These are phyloP conservation scores for Drosophila meridiana DNA, from an alignment of 2,888 invertebrate species.

Conservation along the genomic window DNA sequence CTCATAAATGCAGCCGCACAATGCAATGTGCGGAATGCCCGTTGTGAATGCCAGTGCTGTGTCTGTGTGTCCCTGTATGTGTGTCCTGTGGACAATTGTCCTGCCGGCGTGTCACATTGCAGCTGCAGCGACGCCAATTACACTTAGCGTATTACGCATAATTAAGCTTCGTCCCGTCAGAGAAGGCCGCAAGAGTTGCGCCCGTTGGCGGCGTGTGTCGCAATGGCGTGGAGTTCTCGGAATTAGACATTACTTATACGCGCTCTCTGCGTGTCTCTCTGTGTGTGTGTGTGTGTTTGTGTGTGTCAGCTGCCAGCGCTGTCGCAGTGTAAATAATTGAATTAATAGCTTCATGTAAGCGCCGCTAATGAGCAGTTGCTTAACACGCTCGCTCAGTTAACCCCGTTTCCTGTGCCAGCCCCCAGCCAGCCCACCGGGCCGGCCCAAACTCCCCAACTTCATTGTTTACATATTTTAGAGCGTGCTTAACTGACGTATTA, in stretches of 20 bases:
- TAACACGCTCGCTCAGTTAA: slow-evolving; percentile 40
- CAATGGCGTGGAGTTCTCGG: slow-evolving; percentile 28
- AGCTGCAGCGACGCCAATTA: slow-evolving; percentile 45
- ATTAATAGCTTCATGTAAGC: slow-evolving; percentile 74
- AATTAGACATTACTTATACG: slow-evolving; percentile 56
- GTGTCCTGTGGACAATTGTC: slow-evolving; percentile 17
- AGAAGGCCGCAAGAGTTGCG: slow-evolving; percentile 6
- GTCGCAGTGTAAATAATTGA: slow-evolving; percentile 69
- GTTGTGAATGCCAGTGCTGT: not conserved
- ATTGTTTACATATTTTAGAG: slow-evolving; percentile 58
- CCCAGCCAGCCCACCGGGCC: not conserved
- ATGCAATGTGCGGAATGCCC: slow-evolving; percentile 5
- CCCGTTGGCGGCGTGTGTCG: not conserved
- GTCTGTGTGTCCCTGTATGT: not conserved
- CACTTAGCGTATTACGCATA: slow-evolving; percentile 66
- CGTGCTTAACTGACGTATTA: slow-evolving; percentile 47
- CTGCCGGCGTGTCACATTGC: slow-evolving; percentile 24
- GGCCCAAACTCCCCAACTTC: not conserved
- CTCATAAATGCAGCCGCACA: slow-evolving; percentile 39
- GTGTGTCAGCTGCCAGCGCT: slow-evolving; percentile 47
- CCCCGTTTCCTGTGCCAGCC: not conserved
- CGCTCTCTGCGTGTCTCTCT: slow-evolving; percentile 1
- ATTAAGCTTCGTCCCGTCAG: slow-evolving; percentile 52
- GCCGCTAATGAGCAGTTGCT: slow-evolving; percentile 73
- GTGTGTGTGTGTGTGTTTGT: not conserved